Percentiles rank a stretch among this genome's conserved stretches.
phyloP scores from a whole-genome alignment of 2,888 invertebrate species.

The Acanthococcus lagerstroemiae region DNA sequence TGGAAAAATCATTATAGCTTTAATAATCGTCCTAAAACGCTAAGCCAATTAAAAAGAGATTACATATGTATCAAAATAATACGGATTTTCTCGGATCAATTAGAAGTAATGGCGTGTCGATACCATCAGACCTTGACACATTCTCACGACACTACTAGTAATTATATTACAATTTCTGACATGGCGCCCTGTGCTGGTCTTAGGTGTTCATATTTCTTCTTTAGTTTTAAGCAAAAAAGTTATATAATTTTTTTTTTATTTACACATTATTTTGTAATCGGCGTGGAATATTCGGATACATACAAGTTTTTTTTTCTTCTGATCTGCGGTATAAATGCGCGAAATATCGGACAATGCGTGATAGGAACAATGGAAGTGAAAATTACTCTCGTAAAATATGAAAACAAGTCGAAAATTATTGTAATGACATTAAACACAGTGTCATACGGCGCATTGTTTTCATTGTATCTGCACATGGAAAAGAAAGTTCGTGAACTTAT shows the following conservation, averaged over 20 bases:
- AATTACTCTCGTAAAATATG: slow-evolving; percentile 11
- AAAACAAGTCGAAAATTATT: neutral
- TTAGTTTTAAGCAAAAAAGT: too few species aligned
- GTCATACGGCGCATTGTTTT: neutral
- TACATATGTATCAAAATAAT: neutral
- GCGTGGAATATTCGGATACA: neutral
- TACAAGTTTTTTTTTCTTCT: neutral
- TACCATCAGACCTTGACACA: slow-evolving; percentile 9
- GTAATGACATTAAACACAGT: neutral
- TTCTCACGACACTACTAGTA: slow-evolving; percentile 6
- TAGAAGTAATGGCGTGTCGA: neutral
- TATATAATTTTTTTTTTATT: slow-evolving; percentile 10
- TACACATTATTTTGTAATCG: slow-evolving; percentile 14
- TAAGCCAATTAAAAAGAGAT: too few species aligned
- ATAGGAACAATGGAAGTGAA: slow-evolving; percentile 27
- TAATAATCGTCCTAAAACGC: too few species aligned
- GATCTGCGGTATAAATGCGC: neutral
- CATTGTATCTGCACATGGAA: neutral
- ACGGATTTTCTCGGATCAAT: neutral
- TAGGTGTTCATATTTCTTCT: too few species aligned
- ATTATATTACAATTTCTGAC: neutral
- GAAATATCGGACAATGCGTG: slow-evolving; percentile 16
- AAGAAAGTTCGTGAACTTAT: neutral
- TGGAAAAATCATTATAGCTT: too few species aligned
- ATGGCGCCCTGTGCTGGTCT: too few species aligned